A percentile compares a stretch with the other conserved stretches of the same genome.
Conservation (phyloP, 2,797 vertebrate genomes). For the Acanthornis magna region DNA sequence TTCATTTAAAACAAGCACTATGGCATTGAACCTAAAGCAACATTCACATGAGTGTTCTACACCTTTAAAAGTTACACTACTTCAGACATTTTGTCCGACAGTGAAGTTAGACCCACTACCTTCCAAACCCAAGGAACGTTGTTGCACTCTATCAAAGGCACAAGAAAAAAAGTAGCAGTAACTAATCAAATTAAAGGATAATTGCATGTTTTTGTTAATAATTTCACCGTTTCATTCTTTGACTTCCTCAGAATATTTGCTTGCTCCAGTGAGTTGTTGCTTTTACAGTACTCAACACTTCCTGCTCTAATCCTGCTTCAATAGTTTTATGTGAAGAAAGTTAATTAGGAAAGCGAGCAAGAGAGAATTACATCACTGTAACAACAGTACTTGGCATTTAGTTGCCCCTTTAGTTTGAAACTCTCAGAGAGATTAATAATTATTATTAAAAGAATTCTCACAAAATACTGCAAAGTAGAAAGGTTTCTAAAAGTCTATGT, state of each 20-base stretch:
- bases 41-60: no score
- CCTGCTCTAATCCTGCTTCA: neutral
- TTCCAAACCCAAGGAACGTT: no score
- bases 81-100: no score
- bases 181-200: neutral
- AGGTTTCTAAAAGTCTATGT: neutral
- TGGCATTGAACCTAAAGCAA: no score
- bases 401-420: neutral
- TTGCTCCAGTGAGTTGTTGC: neutral
- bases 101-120: no score
- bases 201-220: neutral
- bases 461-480: neutral
- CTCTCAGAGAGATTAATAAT: neutral
- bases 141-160: neutral
- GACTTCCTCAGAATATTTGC: neutral
- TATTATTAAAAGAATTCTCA: neutral
- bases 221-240: neutral
- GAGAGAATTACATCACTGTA: neutral
- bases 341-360: neutral
- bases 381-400: constrained; percentile 17
- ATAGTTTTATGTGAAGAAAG: neutral
- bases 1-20: no score
- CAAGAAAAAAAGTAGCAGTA: neutral
- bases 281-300: neutral
- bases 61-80: no score